Base-by-base conservation (phyloP, 1,140 invertebrate genomes). In the Drosophila setifemur region DNA sequence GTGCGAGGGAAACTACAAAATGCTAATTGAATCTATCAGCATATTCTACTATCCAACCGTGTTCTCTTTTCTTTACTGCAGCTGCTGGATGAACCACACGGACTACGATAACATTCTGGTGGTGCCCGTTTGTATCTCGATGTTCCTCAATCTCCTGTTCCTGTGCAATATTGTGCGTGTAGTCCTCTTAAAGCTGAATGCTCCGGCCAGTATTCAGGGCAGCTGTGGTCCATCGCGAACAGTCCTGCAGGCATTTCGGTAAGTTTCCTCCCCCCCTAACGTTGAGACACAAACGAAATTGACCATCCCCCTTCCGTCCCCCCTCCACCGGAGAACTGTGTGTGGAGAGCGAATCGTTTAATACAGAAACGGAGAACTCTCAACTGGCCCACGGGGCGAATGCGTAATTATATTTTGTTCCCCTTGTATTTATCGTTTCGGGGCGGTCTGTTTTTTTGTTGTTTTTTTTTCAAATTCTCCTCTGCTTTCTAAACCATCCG, bases 91-190 rank as follows among this genome's bases (percentile, higher is more conserved):
- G 72, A 93, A 94, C 75, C 94, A 95, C 54, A 94, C 94, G 18
- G 91, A 92, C 43, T 96, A 94, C 79, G 94, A 93, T 66, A 78
- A 88, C 55, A 95, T 96, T 64, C 92, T 97, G 19, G 92, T 94
- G 6, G 94, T 95, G n/a, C 94, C 96, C 0, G 96, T 97, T 9
- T 94, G 94, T 73, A 91, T 94, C 21, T 96, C 96, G 5, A 93
- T 97, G 76, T 91, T 96, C 73, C 92, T 97, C 21, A 98, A 98
- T 91, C 91, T 98, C 14, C 91, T 96, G 47, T 98, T 99, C 91
- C 93, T 99, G 26, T 95, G 96, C 90, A 98, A 98, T 91, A 98
- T 99, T 76, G 95, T 98, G 39, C 93, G 97, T 48, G 96, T 98
- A 2, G 92, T 98, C n/a, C 93, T 97, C 25, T 95, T 95, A 4